Conservation (phyloP, 2,888 invertebrate genomes). For the Mesorhabditis spiculigera region DNA sequence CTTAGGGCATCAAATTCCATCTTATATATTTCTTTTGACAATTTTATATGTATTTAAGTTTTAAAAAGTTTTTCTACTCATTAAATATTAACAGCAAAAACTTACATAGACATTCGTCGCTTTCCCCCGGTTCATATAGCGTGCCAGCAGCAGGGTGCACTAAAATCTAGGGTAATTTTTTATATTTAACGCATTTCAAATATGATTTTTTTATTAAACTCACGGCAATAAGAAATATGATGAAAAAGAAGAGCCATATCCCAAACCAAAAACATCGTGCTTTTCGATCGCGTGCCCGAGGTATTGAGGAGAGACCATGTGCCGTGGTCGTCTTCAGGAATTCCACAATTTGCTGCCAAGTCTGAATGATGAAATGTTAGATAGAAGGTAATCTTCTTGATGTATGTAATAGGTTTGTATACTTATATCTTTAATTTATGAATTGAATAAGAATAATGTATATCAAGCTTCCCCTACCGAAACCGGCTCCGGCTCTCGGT, state of each 20-base stretch:
- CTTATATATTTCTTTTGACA: too few species aligned
- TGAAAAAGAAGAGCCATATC: background rate
- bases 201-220: background rate
- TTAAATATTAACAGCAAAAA: background rate
- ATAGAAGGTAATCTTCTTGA: too few species aligned
- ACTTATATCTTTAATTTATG: too few species aligned
- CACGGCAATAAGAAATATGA: background rate
- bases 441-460: too few species aligned
- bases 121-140: background rate
- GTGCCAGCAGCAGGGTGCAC: background rate
- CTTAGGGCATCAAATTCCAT: too few species aligned
- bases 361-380: background rate
- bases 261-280: background rate
- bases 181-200: too few species aligned
- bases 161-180: background rate
- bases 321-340: slow-evolving; percentile 1
- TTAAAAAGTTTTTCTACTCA: too few species aligned
- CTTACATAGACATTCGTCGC: background rate
- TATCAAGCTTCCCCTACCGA: too few species aligned
- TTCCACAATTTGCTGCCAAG: background rate
- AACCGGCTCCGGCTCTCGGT: too few species aligned
- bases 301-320: background rate
- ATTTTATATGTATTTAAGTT: too few species aligned
- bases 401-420: too few species aligned
- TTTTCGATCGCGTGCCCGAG: background rate